Conservation (phyloP, 2,888 invertebrate species). For the Orthosia gothica region DNA sequence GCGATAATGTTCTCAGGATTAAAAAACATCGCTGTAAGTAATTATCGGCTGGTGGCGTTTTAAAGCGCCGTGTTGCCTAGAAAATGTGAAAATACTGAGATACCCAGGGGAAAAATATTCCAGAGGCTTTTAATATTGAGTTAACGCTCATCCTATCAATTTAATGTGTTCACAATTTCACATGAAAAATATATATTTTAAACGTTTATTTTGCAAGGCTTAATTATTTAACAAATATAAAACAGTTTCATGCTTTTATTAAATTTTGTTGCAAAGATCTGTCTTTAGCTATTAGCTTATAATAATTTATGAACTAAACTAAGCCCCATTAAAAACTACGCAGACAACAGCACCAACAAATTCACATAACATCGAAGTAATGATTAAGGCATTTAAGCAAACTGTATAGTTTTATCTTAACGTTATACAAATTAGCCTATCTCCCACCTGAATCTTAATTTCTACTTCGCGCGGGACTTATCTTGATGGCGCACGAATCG, state of each 20-base stretch:
- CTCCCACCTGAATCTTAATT: conserved; percentile 65
- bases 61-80: conserved; percentile 6
- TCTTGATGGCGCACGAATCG: conserved; percentile 63
- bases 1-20: conserved; percentile 9
- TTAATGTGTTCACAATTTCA: conserved; percentile 1
- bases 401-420: conserved; percentile 61
- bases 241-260: neutral
- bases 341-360: conserved; percentile 26
- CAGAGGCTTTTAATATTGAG: conserved; percentile 12
- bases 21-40: conserved; percentile 45
- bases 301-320: conserved; percentile 22
- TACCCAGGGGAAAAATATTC: conserved; percentile 13
- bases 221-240: neutral
- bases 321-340: conserved; percentile 26
- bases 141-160: conserved; percentile 19
- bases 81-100: conserved; percentile 36
- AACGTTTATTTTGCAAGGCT: neutral
- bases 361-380: conserved; percentile 40
- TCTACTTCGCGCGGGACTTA: conserved; percentile 61
- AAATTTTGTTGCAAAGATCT: conserved; percentile 6
- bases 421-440: conserved; percentile 64
- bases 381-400: conserved; percentile 62
- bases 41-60: conserved; percentile 26
- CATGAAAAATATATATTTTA: conserved; percentile 3
- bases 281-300: neutral